Base-by-base conservation (phyloP, 1,140 invertebrate genomes). In the Mactra quadrangularis region DNA sequence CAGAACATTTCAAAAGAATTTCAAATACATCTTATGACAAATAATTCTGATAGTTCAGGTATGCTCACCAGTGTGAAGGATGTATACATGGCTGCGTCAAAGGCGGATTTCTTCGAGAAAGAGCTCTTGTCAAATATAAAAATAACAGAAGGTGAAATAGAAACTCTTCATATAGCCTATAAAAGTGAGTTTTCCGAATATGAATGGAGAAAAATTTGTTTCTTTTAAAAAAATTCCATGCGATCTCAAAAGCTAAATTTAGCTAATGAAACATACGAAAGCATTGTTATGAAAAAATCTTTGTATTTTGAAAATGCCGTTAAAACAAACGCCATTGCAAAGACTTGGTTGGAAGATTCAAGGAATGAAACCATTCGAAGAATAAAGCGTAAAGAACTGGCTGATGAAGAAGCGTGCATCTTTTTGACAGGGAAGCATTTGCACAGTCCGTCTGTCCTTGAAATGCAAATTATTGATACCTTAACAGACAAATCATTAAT, bases 191-290 rank as follows among this genome's bases (percentile, higher is more conserved):
- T n/a, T n/a, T n/a, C n/a, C n/a, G n/a, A n/a, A n/a, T n/a, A n/a
- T n/a, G n/a, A n/a, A n/a, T n/a, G n/a, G n/a, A n/a, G n/a, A 35
- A 52, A 27, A 33, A 71, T 71, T 17, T 71, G 68, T 33, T 53
- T 71, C 11, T 71, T 71, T 27, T 45, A n/a, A 71, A 47, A 1
- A n/a, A 1, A 71, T 53, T 53, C 53, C 31, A 13, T 47, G 25
- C 1, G 47, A 9, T 1, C 19, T 4, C n/a, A 33, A 11, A 35
- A 31, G 13, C 13, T 71, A 13, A n/a, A 71, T 19, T 17, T 71
- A 52, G 68, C 2, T 1, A 31, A 1, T 31, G 68, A 71, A 31
- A 53, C 47, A 19, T 71, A 71, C 31, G 68, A 71, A 15, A 52
- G 22, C 17, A 3, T 53, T 0, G 1, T 71, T 6, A 50, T 45